Percentiles rank a stretch among this genome's conserved stretches.
Conservation (phyloP, 2,113 vertebrate species). For the Chrysochloris asiatica region DNA sequence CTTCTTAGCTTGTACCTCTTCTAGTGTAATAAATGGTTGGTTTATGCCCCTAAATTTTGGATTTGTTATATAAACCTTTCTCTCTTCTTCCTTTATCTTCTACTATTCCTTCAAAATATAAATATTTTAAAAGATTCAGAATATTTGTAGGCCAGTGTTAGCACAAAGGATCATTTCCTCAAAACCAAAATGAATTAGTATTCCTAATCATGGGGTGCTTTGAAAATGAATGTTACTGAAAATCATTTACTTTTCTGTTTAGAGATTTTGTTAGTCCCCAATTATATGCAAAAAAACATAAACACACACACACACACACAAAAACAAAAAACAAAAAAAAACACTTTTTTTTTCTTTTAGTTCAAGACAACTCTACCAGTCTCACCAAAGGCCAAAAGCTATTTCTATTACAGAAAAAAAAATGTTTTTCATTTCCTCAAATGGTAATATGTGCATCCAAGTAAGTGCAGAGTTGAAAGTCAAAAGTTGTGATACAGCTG, state of each 20-base stretch:
- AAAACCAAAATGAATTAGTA: constrained; percentile 22
- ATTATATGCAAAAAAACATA: constrained; percentile 18
- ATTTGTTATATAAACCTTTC: background rate
- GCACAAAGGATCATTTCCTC: background rate
- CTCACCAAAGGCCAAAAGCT: constrained; percentile 57
- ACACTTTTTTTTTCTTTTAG: background rate
- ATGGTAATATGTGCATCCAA: constrained; percentile 69
- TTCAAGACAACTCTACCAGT: constrained; percentile 58
- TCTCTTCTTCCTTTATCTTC: background rate
- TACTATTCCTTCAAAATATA: background rate
- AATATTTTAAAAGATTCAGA: background rate
- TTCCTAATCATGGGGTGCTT: background rate
- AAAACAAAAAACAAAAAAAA: too few species aligned
- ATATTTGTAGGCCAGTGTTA: background rate
- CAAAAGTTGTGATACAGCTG: constrained; percentile 74
- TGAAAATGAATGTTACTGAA: constrained; percentile 4
- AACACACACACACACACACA: too few species aligned
- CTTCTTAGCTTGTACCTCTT: constrained; percentile 15
- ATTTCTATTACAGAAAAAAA: constrained; percentile 80
- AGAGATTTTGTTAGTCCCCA: constrained; percentile 49
- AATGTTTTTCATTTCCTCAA: constrained; percentile 76
- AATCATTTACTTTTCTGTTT: background rate
- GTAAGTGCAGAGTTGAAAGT: constrained; percentile 79
- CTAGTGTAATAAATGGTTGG: background rate
- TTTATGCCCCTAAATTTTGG: background rate